phyloP scores from a whole-genome alignment of 2,888 invertebrate species.

The Emmelina monodactyla region DNA sequence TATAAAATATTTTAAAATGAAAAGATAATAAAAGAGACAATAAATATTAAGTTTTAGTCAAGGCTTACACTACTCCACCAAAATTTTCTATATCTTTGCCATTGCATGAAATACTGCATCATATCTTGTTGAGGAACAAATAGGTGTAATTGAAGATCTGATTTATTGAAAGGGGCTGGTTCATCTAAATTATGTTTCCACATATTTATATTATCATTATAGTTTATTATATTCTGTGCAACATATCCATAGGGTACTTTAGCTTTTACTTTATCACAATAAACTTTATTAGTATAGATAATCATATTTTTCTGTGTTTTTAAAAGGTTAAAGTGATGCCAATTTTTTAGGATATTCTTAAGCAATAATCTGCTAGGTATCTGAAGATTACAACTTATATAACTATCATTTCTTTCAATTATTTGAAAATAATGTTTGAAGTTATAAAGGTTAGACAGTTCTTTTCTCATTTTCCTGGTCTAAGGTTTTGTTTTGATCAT shows the following conservation, averaged over 20 bases:
- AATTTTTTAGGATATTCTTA: slow-evolving; percentile 38
- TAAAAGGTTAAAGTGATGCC: slow-evolving; percentile 33
- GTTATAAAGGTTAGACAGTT: slow-evolving; percentile 29
- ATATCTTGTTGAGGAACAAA: slow-evolving; percentile 51
- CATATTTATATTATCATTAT: slow-evolving; percentile 17
- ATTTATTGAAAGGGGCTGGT: slow-evolving; percentile 18
- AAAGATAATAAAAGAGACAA: slow-evolving; percentile 6
- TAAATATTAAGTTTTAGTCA: too few relatives aligned
- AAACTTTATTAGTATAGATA: slow-evolving; percentile 25
- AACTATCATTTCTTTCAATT: slow-evolving; percentile 18
- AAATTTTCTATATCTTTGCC: slow-evolving; percentile 79
- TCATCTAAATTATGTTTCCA: slow-evolving; percentile 20
- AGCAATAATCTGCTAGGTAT: slow-evolving; percentile 34
- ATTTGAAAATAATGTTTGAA: slow-evolving; percentile 34
- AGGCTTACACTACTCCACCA: slow-evolving; percentile 83
- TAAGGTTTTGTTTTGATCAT: slow-evolving; percentile 19
- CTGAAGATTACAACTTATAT: slow-evolving; percentile 24
- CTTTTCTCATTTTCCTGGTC: slow-evolving; percentile 49
- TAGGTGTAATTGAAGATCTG: slow-evolving; percentile 39
- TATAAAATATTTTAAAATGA: slow-evolving; percentile 53
- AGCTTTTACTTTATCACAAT: slow-evolving; percentile 10
- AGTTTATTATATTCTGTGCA: slow-evolving; percentile 16
- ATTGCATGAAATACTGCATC: slow-evolving; percentile 74
- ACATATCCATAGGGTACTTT: slow-evolving; percentile 28
- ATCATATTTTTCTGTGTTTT: slow-evolving; percentile 38